Evolutionary conservation across 2,797 vertebrate genomes (phyloP).

Genomic region (Bovichtus variegatus): DNA sequence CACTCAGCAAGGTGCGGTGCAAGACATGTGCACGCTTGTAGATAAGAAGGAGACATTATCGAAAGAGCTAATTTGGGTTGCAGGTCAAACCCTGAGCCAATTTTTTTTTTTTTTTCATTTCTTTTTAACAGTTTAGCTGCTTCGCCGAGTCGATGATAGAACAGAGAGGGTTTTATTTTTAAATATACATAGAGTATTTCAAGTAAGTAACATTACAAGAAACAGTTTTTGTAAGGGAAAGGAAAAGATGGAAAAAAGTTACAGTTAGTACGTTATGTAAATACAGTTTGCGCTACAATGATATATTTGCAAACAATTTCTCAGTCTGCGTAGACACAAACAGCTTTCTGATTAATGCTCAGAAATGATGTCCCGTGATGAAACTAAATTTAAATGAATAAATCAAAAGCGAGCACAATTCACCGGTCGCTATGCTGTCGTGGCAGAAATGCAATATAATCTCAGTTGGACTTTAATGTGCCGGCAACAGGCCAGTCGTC

Average conservation of each 20-base stretch:
- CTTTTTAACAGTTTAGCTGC: background rate
- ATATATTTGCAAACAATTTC: background rate
- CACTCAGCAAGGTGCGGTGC: background rate
- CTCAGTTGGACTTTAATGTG: no score
- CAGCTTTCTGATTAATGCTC: background rate
- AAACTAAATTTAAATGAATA: background rate
- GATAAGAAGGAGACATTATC: conserved; percentile 7
- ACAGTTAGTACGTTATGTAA: background rate
- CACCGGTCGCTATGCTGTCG: no score
- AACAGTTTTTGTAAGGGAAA: background rate
- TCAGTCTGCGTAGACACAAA: background rate
- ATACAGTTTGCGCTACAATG: background rate
- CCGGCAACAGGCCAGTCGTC: no score
- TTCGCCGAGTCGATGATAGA: background rate
- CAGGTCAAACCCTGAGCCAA: background rate
- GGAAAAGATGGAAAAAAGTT: background rate
- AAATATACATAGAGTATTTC: background rate
- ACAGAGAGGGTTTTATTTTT: background rate
- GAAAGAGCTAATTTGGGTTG: background rate
- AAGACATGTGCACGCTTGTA: background rate
- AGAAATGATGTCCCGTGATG: background rate
- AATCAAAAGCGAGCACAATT: background rate
- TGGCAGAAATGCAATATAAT: no score
- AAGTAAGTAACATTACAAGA: background rate
- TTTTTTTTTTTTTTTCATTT: no score